Evolutionary conservation across 2,113 vertebrate genomes (phyloP), one percentile per base, ranked within the genome.

Genomic region (Crocuta crocuta): DNA sequence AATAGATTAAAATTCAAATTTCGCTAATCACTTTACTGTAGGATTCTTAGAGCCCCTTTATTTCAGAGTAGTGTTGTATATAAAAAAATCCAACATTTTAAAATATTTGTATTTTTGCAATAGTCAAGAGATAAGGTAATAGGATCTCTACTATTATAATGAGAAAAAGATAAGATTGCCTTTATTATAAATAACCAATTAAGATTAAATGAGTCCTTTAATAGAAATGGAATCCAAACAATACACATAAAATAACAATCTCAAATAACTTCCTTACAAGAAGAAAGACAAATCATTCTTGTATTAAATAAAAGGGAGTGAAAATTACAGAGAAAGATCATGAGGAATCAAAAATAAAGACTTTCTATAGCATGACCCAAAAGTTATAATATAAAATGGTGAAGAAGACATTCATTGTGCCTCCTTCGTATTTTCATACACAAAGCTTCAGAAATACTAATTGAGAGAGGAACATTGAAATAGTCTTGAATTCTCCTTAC

Each of bases 1-100:
- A 63, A 76, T 4, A 61, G 33, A 97, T 58, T 82, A 98, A 98
- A 97, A 98, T 89, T 79, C 50, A 98, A 87, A 45, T 76, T 95
- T 86, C 70, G 93, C 87, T 63, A 96, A 74, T 86, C 86, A 86
- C 82, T 98, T 98, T 97, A 91, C 53, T 58, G 61, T 80, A 76
- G 26, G 9, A 21, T 89, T 65, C 21, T 92, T 78, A 63, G 11
- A 55, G 8, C 3, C 19, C 5, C 39, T 71, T 78, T 81, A 71
- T 45, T 84, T 95, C 35, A 76, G 31, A 82, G 76, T 70, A 95
- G 74, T 84, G 1, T 2, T 74, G 26, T 71, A 17, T 92, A 9
- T 58, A 82, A 87, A 79, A 48, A 48, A 97, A 95, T 53, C 23
- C 4, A 21, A 50, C 10, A 35, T 83, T 95, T 91, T 33, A 65